Conservation (phyloP, 1,140 invertebrate species). For the Mactra quadrangularis region DNA sequence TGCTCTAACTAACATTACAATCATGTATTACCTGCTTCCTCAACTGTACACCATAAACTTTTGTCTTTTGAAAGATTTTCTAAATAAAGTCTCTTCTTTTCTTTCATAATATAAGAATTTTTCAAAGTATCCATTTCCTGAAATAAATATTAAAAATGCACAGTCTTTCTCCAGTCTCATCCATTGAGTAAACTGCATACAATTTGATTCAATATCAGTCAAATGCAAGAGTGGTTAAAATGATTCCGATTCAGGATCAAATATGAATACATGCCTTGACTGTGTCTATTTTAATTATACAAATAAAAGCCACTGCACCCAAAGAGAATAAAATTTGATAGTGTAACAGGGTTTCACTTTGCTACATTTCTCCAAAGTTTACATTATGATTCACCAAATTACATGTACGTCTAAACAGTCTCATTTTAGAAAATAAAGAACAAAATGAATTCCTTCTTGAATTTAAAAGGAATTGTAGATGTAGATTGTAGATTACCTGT, state of each 20-base stretch:
- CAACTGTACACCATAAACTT: background rate
- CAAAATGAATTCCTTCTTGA: background rate
- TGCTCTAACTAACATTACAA: background rate
- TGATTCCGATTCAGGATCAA: background rate
- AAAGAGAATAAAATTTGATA: no score
- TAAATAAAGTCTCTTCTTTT: background rate
- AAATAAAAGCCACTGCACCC: no score
- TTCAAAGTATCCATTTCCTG: slow-evolving; percentile 1
- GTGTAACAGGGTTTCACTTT: no score
- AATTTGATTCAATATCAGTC: background rate
- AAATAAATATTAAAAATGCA: background rate
- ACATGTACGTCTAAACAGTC: background rate
- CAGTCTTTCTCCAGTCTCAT: background rate
- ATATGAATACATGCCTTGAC: no score
- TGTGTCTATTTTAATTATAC: no score
- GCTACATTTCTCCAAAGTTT: no score
- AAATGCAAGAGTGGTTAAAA: background rate
- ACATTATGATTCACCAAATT: no score
- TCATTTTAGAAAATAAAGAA: background rate
- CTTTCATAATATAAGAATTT: background rate
- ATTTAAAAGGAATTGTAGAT: background rate
- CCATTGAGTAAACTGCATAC: background rate
- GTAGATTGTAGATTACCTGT: background rate
- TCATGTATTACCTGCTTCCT: no score
- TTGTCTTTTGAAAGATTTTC: slow-evolving; percentile 3